phyloP scores from a whole-genome alignment of 2,888 invertebrate species.

The Limnephilus auricula region DNA sequence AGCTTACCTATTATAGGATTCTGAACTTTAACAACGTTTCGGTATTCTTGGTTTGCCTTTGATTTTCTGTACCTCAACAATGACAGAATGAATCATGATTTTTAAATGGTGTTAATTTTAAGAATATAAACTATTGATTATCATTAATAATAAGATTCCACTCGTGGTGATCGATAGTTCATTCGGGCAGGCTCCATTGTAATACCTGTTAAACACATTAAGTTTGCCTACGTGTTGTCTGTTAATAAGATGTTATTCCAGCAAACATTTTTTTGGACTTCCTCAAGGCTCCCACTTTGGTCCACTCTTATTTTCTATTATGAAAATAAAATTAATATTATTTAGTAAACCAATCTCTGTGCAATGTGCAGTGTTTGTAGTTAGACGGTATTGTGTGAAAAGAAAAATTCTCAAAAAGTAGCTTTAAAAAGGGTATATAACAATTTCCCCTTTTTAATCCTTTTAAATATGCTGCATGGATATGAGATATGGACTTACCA shows the following conservation, averaged over 20 bases:
- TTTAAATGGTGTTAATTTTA: neutral
- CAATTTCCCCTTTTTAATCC: neutral
- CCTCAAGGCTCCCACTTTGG: neutral
- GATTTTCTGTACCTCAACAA: neutral
- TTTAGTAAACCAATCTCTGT: neutral
- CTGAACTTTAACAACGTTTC: conserved; percentile 4
- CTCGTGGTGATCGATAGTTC: too few species aligned
- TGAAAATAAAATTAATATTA: neutral
- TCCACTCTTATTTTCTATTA: neutral
- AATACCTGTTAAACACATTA: neutral
- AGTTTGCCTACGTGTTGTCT: neutral
- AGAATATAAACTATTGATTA: too few species aligned
- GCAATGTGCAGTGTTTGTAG: neutral
- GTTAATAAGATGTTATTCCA: neutral
- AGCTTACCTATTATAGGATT: conserved; percentile 3
- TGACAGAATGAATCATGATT: neutral
- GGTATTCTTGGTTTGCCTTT: neutral
- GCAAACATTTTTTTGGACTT: neutral
- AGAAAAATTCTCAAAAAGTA: neutral
- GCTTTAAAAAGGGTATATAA: neutral
- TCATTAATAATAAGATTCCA: neutral
- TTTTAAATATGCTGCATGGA: too few species aligned
- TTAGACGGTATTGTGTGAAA: neutral
- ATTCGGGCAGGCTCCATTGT: too few species aligned
- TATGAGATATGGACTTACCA: too few species aligned